phyloP scores from a whole-genome alignment of 2,888 invertebrate species.

The Drosophila borealis region DNA sequence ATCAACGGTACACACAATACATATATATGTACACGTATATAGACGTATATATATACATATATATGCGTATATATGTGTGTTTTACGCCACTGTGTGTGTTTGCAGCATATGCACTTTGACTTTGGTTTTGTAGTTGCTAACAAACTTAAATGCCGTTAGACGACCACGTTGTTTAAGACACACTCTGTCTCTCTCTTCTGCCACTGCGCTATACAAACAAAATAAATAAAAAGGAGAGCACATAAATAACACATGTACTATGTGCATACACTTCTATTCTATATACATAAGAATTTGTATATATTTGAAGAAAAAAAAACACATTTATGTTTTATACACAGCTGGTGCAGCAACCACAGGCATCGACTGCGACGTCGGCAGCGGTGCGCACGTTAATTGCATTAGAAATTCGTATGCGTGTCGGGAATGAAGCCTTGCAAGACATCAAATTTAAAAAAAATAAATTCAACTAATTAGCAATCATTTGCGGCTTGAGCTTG shows the following conservation, averaged over 20 bases:
- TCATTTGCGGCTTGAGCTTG: constrained; percentile 63
- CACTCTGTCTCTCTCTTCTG: constrained; percentile 24
- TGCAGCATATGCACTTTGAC: constrained; percentile 52
- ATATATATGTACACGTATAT: constrained; percentile 6
- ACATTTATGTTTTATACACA: constrained; percentile 43
- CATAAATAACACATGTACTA: constrained; percentile 15
- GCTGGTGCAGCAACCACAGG: constrained; percentile 36
- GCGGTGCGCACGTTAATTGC: constrained; percentile 66
- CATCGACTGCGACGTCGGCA: constrained; percentile 31
- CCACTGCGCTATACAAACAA: constrained; percentile 33
- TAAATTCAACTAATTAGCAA: constrained; percentile 69
- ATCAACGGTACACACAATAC: constrained; percentile 41
- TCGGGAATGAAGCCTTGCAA: constrained; percentile 65
- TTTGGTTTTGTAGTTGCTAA: constrained; percentile 42
- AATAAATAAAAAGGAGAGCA: constrained; percentile 33
- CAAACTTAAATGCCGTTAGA: constrained; percentile 56
- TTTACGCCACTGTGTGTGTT: not conserved
- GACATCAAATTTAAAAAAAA: constrained; percentile 38
- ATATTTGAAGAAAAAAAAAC: constrained; percentile 18
- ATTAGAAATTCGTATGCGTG: constrained; percentile 78
- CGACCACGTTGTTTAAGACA: constrained; percentile 43
- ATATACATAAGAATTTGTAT: constrained; percentile 10
- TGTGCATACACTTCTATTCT: not conserved
- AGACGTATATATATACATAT: not conserved
- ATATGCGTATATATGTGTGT: not conserved